A percentile compares a stretch with the other conserved stretches of the same genome.
These are phyloP conservation scores for Scaptomyza graminum DNA, from an alignment of 1,140 invertebrate genomes.

Conservation along the genomic window DNA sequence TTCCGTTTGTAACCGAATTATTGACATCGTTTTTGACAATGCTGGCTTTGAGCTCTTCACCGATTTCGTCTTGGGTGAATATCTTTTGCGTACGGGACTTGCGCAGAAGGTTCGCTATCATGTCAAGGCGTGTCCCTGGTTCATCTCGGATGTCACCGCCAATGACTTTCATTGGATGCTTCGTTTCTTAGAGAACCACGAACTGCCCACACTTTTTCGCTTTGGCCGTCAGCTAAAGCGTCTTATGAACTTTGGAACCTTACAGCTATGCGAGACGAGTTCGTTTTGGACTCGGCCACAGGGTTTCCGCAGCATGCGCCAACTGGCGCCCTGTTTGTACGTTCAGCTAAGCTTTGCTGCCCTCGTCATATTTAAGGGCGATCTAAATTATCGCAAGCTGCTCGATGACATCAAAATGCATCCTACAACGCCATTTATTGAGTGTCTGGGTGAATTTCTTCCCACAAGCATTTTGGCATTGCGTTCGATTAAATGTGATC, in stretches of 20 bases:
- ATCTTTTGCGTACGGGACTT: slow-evolving; percentile 88
- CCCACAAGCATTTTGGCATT: slow-evolving; percentile 92
- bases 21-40: slow-evolving; percentile 96
- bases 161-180: slow-evolving; percentile 91
- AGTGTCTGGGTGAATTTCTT: slow-evolving; percentile 90
- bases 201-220: slow-evolving; percentile 62
- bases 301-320: slow-evolving; percentile 90
- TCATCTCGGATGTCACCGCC: slow-evolving; percentile 93
- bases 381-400: slow-evolving; percentile 98
- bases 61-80: slow-evolving; percentile 94
- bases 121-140: slow-evolving; percentile 97
- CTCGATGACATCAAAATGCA: slow-evolving; percentile 94
- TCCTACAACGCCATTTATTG: slow-evolving; percentile 87
- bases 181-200: slow-evolving; percentile 79
- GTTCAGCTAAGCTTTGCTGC: slow-evolving; percentile 88
- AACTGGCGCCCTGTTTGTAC: slow-evolving; percentile 88
- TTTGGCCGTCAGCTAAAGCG: slow-evolving; percentile 85
- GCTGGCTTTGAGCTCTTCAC: slow-evolving; percentile 96
- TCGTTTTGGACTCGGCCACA: slow-evolving; percentile 95
- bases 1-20: slow-evolving; percentile 50
- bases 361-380: slow-evolving; percentile 96
- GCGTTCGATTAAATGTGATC: slow-evolving; percentile 95
- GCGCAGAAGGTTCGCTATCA: slow-evolving; percentile 91
- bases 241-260: slow-evolving; percentile 84
- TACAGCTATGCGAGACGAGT: slow-evolving; percentile 85